phyloP scores from a whole-genome alignment of 2,888 invertebrate genomes.

The Morpho helenor region DNA sequence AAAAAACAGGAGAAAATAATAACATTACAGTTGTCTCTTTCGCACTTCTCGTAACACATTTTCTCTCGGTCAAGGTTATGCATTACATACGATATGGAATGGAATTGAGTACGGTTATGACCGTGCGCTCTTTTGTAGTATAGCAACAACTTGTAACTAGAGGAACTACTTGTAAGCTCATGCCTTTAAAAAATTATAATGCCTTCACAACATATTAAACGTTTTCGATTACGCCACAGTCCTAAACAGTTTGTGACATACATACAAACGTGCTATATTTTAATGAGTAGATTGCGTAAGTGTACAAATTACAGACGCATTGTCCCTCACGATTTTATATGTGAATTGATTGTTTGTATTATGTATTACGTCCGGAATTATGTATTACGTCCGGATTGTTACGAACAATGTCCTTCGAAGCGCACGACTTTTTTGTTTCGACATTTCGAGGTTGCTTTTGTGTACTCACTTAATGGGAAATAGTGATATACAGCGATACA shows the following conservation, averaged over 20 bases:
- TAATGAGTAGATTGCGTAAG: constrained; percentile 1
- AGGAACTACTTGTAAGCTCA: neutral
- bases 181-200: neutral
- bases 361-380: neutral
- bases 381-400: neutral
- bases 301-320: neutral
- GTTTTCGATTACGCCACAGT: constrained; percentile 5
- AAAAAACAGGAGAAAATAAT: too few relatives aligned
- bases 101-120: too few relatives aligned
- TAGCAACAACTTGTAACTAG: too few relatives aligned
- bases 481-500: too few relatives aligned
- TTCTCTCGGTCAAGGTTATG: too few relatives aligned
- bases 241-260: constrained; percentile 1
- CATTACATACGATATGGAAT: too few relatives aligned
- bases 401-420: neutral
- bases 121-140: too few relatives aligned
- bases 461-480: too few relatives aligned
- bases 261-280: neutral
- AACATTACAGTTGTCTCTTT: too few relatives aligned
- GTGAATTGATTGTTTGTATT: neutral
- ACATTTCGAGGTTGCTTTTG: too few relatives aligned
- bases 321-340: neutral
- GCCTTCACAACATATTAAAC: neutral
- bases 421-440: too few relatives aligned
- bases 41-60: too few relatives aligned